Base-by-base conservation (phyloP, 2,797 vertebrate species). In the Pipistrellus pygmaeus region DNA sequence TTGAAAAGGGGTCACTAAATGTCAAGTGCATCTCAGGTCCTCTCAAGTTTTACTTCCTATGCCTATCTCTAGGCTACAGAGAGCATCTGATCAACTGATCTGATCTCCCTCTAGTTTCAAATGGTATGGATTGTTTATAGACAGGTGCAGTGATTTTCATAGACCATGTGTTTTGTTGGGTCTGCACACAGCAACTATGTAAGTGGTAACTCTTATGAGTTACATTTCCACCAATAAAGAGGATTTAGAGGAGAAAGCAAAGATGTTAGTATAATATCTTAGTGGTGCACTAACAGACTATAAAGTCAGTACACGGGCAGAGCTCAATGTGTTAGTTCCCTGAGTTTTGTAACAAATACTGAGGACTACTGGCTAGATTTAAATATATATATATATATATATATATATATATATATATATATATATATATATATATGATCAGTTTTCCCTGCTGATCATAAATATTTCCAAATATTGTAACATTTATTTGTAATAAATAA, bases 381-480 rank as follows among this genome's bases (percentile, higher is more conserved):
- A 23, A 90, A 80, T 51, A 44, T 4, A 44, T 2, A 44, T 38
- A 38, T 4, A 38, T 38, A 38, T 38, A 38, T 38, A 44, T 4
- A 44, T 38, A 38, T 38, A 38, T 38, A 38, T 38, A 38, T 38
- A 80, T 51, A 44, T 4, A 44, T 4, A 44, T 38, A 38, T 38
- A 38, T 38, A 5, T 38, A 38, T 38, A 35, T 38, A 38, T 38
- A 5, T 38, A 38, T 38, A 38, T 4, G 38, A 10, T 30, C 1
- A 48, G 12, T 85, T 91, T 93, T 82, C 23, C 71, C 41, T 91
- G 68, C 68, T 23, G 10, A 12, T 78, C 7, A 3, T 87, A 41
- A 41, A 41, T 41, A 41, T 88, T 92, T 96, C 60, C 91, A 96
- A 94, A 95, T 94, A 94, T 32, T 96, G 64, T 86, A 82, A 73